Percentiles rank a stretch among this genome's conserved stretches.
phyloP scores from a whole-genome alignment of 2,888 invertebrate genomes.

The Thumatha senex region DNA sequence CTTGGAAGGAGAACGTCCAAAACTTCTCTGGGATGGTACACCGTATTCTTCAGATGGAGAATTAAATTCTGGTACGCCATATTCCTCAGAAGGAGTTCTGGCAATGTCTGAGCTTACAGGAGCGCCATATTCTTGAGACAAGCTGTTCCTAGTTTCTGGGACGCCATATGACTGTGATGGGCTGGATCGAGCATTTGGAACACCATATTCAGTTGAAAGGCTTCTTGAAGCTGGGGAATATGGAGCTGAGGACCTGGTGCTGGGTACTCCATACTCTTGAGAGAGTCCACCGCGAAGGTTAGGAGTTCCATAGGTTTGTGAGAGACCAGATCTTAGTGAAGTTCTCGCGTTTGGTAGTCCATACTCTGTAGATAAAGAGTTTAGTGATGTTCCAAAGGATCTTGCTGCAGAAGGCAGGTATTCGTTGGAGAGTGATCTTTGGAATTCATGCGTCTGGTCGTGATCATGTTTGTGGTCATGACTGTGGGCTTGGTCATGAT shows the following conservation, averaged over 20 bases:
- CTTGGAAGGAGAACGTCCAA: conserved; percentile 38
- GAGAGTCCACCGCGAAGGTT: conserved; percentile 28
- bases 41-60: conserved; percentile 53
- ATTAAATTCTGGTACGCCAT: conserved; percentile 48
- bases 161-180: conserved; percentile 31
- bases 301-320: conserved; percentile 33
- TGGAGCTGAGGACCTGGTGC: conserved; percentile 18
- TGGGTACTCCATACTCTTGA: conserved; percentile 47
- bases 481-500: conserved; percentile 9
- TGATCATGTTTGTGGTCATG: conserved; percentile 27
- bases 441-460: conserved; percentile 32
- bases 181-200: conserved; percentile 37
- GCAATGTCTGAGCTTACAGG: conserved; percentile 33
- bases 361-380: conserved; percentile 46
- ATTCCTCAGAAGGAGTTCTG: conserved; percentile 40
- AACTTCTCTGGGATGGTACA: conserved; percentile 43
- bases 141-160: conserved; percentile 14
- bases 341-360: conserved; percentile 37
- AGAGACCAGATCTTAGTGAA: conserved; percentile 12
- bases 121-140: conserved; percentile 37
- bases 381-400: conserved; percentile 33
- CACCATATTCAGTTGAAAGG: conserved; percentile 46
- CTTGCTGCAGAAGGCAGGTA: conserved; percentile 42
- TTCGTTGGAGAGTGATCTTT: conserved; percentile 45
- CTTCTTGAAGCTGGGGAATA: conserved; percentile 17